phyloP scores from a whole-genome alignment of 2,797 vertebrate genomes.

The Pseudochaenichthys georgianus region DNA sequence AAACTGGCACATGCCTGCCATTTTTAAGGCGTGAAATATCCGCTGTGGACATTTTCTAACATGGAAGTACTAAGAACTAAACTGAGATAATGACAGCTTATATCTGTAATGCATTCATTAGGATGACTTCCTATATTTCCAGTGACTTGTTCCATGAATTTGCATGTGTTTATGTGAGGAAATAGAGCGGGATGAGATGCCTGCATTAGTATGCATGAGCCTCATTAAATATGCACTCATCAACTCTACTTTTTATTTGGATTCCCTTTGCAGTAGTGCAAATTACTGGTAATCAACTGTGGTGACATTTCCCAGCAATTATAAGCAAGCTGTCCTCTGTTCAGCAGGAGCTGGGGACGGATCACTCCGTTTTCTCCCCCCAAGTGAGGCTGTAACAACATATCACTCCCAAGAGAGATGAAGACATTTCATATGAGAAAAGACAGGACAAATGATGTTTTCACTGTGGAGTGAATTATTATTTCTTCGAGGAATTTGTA shows the following conservation, averaged over 20 bases:
- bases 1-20: not conserved
- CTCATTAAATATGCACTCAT: conserved; percentile 84
- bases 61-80: conserved; percentile 46
- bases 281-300: conserved; percentile 84
- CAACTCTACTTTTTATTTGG: conserved; percentile 76
- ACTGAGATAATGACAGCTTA: conserved; percentile 44
- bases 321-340: conserved; percentile 73
- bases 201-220: conserved; percentile 75
- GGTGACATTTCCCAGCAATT: conserved; percentile 85
- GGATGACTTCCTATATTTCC: conserved; percentile 47
- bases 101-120: conserved; percentile 53
- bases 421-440: conserved; percentile 49
- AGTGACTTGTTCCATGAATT: conserved; percentile 57
- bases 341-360: conserved; percentile 58
- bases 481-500: conserved; percentile 25
- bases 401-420: conserved; percentile 56
- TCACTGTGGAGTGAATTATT: conserved; percentile 26
- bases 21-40: not conserved
- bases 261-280: conserved; percentile 78
- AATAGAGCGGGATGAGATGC: conserved; percentile 70
- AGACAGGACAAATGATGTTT: conserved; percentile 39
- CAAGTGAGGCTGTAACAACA: conserved; percentile 55
- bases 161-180: conserved; percentile 77
- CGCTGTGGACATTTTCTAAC: conserved; percentile 11
- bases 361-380: conserved; percentile 67